Percentiles rank a stretch among this genome's conserved stretches.
Conservation (phyloP, 1,140 invertebrate species). For the Vollenhovia emeryi region DNA sequence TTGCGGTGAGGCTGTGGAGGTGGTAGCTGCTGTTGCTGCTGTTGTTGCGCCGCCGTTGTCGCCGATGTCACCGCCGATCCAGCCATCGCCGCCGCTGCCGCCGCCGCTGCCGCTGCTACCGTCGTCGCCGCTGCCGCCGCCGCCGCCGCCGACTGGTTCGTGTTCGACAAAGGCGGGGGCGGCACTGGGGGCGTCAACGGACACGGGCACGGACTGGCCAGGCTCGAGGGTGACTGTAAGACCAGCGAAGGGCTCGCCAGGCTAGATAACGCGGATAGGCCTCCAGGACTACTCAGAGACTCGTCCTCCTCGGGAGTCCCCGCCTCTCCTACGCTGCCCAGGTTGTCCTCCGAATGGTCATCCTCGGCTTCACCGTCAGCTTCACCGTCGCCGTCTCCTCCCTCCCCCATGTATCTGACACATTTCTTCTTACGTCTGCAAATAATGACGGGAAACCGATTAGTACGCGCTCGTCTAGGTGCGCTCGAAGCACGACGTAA, state of each 20-base stretch:
- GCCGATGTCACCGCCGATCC: constrained; percentile 25
- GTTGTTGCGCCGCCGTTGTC: constrained; percentile 49
- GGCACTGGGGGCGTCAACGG: constrained; percentile 85
- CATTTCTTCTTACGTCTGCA: constrained; percentile 99
- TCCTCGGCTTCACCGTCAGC: constrained; percentile 88
- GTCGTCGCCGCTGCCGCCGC: neutral
- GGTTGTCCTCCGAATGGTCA: constrained; percentile 92
- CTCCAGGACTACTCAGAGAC: constrained; percentile 92
- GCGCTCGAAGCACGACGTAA: neutral
- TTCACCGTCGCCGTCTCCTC: constrained; percentile 89
- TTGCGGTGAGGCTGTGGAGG: constrained; percentile 87
- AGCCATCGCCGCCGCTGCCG: constrained; percentile 46
- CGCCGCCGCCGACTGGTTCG: constrained; percentile 70
- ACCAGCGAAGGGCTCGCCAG: constrained; percentile 91
- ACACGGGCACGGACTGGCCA: constrained; percentile 88
- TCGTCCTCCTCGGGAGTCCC: constrained; percentile 90
- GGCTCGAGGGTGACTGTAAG: constrained; percentile 88
- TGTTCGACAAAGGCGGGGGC: constrained; percentile 79
- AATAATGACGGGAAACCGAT: constrained; percentile 58
- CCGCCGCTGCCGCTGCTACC: constrained; percentile 23
- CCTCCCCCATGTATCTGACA: constrained; percentile 95
- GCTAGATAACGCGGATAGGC: constrained; percentile 91
- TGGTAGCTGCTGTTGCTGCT: constrained; percentile 55
- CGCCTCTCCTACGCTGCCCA: constrained; percentile 91
- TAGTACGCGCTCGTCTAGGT: constrained; percentile 1